Base-by-base conservation (phyloP, 2,888 invertebrate species). In the Prionchulus punctatus region DNA sequence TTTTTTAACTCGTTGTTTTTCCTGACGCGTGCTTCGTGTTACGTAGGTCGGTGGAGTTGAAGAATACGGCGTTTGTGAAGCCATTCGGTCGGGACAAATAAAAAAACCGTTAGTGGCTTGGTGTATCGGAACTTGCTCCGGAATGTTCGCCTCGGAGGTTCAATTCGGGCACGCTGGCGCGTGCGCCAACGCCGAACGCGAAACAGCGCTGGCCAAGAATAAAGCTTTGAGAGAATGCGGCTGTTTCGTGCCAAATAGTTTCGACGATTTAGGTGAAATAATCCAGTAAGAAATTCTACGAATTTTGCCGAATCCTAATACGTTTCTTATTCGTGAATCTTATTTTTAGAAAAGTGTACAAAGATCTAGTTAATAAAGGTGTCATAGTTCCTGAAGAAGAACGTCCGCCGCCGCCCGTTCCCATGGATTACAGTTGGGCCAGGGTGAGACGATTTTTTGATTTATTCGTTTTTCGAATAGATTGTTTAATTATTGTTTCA, bases 91-190 rank as follows among this genome's bases (percentile, higher is more conserved):
- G 49, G 82, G 83, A 0, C 76, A 79, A 56, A 82, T 98, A 63
- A 87, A 82, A 58, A 98, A 98, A 70, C 96, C 96, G 0, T 74
- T 99, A 66, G 85, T 99, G 0, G 91, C 91, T 1, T 99, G 98
- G 98, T 98, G 98, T 70, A 98, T 98, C 65, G 96, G 96, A 15
- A 92, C 79, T 2, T 79, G 79, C 67, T 76, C 79, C 36, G 72
- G 69, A 60, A 72, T 72, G 74, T 74, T 77, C 63, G 74, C 75
- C 2, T 75, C 76, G 18, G 77, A 77, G 66, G 91, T 98, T 12
- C 98, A 99, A 75, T 98, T 99, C 75, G 98, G 98, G 0, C 98
- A 98, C 77, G 98, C 98, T 62, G 98, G 98, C 3, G 91, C 96
- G 1, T 91, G 92, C 67, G 98, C 96, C 27, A 89, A 96, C 69